These are phyloP conservation scores for Glaucidium brasilianum DNA, from an alignment of 2,113 vertebrate genomes.

Conservation along the genomic window DNA sequence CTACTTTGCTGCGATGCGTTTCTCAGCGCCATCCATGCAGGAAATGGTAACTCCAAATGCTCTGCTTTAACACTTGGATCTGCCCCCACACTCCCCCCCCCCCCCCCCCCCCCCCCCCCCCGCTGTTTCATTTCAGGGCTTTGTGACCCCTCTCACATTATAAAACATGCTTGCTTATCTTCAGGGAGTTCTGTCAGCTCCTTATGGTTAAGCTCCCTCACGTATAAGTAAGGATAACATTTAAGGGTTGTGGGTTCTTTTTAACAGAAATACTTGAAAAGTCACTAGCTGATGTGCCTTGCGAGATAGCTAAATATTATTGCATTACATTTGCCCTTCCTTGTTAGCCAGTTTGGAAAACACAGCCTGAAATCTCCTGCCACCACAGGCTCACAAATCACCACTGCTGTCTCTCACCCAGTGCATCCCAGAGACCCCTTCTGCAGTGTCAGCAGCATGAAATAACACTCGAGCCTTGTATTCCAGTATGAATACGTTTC, in stretches of 20 bases:
- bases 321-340: neutral
- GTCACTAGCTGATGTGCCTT: neutral
- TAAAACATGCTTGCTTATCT: neutral
- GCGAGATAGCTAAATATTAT: neutral
- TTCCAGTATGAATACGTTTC: neutral
- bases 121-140: neutral
- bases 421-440: neutral
- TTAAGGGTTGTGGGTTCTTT: neutral
- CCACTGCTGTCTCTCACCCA: neutral
- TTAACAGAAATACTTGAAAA: neutral
- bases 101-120: too few species aligned
- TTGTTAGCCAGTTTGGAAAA: neutral
- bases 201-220: neutral
- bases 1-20: neutral
- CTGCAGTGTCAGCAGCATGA: accelerated
- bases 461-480: neutral
- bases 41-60: neutral
- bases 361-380: neutral
- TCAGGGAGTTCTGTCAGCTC: neutral
- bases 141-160: neutral
- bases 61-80: neutral
- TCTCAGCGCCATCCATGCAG: accelerated
- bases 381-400: neutral
- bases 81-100: too few species aligned
- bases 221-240: neutral